Evolutionary conservation across 2,113 vertebrate species (phyloP).

Genomic region (Myrmophylax atrothorax): DNA sequence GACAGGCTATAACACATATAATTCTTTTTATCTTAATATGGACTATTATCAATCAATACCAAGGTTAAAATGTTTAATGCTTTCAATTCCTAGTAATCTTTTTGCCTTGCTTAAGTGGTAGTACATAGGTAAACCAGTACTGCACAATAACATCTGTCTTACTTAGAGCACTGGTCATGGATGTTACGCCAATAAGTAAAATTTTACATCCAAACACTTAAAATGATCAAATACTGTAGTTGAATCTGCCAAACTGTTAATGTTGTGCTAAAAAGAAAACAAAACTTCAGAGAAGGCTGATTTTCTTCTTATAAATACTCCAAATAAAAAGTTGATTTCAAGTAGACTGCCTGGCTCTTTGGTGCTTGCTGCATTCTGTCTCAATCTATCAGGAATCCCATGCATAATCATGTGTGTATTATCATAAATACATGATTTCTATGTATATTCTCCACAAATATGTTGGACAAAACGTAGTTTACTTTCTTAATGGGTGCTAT

Average conservation of each 20-base stretch:
- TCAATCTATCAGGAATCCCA: slow-evolving; percentile 34
- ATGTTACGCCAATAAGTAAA: slow-evolving; percentile 59
- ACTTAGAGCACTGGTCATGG: slow-evolving; percentile 56
- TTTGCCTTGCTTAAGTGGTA: background rate
- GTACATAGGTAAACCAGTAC: background rate
- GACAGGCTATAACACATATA: background rate
- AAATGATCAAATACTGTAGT: slow-evolving; percentile 72
- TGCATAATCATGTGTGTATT: slow-evolving; percentile 21
- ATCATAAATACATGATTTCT: slow-evolving; percentile 20
- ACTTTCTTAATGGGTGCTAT: background rate
- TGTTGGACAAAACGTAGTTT: slow-evolving; percentile 27
- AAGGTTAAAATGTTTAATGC: background rate
- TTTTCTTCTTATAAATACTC: slow-evolving; percentile 67
- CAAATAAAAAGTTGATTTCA: slow-evolving; percentile 75
- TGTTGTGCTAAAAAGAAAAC: slow-evolving; percentile 68
- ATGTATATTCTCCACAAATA: slow-evolving; percentile 10
- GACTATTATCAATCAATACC: background rate
- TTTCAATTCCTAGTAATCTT: background rate
- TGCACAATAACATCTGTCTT: background rate
- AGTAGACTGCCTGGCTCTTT: slow-evolving; percentile 66
- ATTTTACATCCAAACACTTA: slow-evolving; percentile 43
- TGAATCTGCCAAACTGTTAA: slow-evolving; percentile 74
- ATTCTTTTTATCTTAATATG: background rate
- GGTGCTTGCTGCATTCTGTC: slow-evolving; percentile 37
- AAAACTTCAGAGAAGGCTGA: slow-evolving; percentile 41